These are phyloP conservation scores for Psococerastis gibbosa DNA, from an alignment of 2,888 invertebrate species.

Conservation along the genomic window DNA sequence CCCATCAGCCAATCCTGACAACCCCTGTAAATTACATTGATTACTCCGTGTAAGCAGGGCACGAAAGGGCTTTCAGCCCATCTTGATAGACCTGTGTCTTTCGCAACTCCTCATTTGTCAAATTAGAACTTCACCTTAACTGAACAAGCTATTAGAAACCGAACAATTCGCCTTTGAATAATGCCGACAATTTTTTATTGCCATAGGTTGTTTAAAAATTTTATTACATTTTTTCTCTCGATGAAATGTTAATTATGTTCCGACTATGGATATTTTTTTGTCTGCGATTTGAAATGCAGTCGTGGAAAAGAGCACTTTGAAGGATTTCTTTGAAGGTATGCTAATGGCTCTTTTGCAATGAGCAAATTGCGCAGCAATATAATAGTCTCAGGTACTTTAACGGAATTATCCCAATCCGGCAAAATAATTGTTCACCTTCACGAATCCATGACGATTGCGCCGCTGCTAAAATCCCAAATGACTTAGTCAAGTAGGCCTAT, in stretches of 20 bases:
- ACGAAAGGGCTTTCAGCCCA: not conserved
- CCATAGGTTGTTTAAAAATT: constrained; percentile 9
- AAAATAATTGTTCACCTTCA: too few species aligned
- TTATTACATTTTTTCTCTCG: constrained; percentile 1
- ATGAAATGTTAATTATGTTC: constrained; percentile 7
- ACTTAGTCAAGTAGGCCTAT: too few species aligned
- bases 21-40: not conserved
- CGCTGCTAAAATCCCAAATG: too few species aligned
- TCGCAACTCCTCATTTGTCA: constrained; percentile 1
- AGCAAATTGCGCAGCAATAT: too few species aligned
- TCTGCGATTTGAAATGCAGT: not conserved
- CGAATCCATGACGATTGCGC: too few species aligned
- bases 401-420: too few species aligned
- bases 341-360: too few species aligned
- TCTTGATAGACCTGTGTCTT: not conserved
- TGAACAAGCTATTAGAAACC: constrained; percentile 9
- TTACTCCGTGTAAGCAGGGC: not conserved
- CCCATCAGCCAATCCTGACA: not conserved
- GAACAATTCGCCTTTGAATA: constrained; percentile 6
- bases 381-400: too few species aligned
- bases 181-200: constrained; percentile 10
- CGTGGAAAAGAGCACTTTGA: too few species aligned
- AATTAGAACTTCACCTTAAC: constrained; percentile 6
- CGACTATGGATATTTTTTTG: not conserved
- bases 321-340: too few species aligned